phyloP scores from a whole-genome alignment of 2,113 vertebrate species.

The Candoia aspera region DNA sequence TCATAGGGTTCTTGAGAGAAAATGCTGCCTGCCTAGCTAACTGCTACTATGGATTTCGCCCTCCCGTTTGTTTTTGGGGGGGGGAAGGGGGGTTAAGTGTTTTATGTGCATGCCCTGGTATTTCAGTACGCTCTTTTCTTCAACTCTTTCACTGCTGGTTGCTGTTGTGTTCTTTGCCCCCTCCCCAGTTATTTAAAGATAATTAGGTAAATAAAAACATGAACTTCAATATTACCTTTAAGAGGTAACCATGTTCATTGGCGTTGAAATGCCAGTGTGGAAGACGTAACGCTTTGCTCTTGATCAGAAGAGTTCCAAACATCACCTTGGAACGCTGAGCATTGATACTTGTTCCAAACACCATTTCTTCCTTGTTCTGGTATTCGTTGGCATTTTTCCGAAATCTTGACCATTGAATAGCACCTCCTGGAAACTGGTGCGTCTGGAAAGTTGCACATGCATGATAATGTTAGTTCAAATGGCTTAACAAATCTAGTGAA shows the following conservation, averaged over 20 bases:
- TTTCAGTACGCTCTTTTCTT: background rate
- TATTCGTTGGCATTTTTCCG: slow-evolving; percentile 59
- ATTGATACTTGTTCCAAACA: slow-evolving; percentile 69
- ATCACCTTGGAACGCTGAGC: slow-evolving; percentile 63
- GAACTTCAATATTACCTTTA: slow-evolving; percentile 54
- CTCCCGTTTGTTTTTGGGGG: background rate
- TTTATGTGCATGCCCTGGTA: background rate
- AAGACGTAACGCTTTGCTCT: slow-evolving; percentile 64
- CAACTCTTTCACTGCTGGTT: background rate
- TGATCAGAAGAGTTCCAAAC: slow-evolving; percentile 67
- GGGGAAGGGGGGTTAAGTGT: background rate
- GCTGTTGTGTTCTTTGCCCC: background rate
- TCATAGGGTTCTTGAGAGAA: background rate
- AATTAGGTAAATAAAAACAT: background rate
- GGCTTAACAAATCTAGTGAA: background rate
- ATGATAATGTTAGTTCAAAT: background rate
- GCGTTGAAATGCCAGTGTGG: slow-evolving; percentile 76
- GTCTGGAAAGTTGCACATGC: slow-evolving; percentile 42
- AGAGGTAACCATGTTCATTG: slow-evolving; percentile 70
- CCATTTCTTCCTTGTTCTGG: slow-evolving; percentile 57
- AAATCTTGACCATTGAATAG: slow-evolving; percentile 71
- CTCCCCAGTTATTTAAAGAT: background rate
- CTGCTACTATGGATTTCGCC: background rate
- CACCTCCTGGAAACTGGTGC: slow-evolving; percentile 64
- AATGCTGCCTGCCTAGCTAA: background rate